Evolutionary conservation across 2,113 vertebrate genomes (phyloP).

Genomic region (Archilochus colubris): DNA sequence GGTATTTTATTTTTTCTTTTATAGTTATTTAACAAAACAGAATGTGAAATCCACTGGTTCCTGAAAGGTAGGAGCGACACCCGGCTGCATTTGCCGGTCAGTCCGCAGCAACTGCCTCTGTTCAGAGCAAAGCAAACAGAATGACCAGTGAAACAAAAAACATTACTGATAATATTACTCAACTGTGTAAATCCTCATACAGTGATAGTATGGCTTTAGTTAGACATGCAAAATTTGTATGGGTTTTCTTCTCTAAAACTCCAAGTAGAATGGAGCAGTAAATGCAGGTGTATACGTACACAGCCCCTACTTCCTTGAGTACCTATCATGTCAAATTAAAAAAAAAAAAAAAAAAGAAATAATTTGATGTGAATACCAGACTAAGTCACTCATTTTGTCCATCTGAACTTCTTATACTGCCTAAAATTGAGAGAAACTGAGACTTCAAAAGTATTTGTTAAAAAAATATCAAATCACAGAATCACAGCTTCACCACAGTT

Average conservation of each 20-base stretch:
- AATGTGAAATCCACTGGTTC: background rate
- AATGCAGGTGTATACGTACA: background rate
- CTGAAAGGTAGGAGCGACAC: background rate
- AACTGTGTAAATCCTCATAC: background rate
- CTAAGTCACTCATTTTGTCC: background rate
- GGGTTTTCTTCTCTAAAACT: background rate
- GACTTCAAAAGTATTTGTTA: background rate
- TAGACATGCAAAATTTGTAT: background rate
- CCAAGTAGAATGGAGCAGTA: background rate
- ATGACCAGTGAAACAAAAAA: background rate
- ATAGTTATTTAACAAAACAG: background rate
- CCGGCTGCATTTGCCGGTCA: background rate
- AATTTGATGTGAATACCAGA: background rate
- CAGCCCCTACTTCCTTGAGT: accelerated
- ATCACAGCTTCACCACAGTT: no score
- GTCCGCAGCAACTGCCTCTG: background rate
- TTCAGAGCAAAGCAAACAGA: background rate
- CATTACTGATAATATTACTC: background rate
- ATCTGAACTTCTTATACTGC: background rate
- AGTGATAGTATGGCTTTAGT: background rate
- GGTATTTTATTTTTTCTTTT: background rate
- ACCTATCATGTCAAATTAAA: background rate
- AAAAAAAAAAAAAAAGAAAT: background rate
- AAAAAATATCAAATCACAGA: background rate
- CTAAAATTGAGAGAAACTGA: background rate